Base-by-base conservation (phyloP, 2,888 invertebrate species). In the Lymantria monacha region DNA sequence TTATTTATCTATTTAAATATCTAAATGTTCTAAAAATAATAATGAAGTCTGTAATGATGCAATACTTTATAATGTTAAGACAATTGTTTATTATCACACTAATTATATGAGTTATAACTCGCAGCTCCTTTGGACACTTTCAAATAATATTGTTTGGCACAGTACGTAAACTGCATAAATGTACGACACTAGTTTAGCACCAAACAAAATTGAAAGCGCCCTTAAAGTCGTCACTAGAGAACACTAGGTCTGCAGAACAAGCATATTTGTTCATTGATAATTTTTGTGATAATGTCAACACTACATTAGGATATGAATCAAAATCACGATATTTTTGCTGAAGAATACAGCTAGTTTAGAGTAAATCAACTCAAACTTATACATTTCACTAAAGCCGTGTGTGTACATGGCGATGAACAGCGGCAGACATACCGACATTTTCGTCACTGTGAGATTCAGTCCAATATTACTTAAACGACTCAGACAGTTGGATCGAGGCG, bases 301-400 rank as follows among this genome's bases (percentile, higher is more conserved):
- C 84, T 84, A 85, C 74, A 61, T 76, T 83, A 33, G 76, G 88
- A 90, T 89, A 89, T 89, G 89, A 85, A 87, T 83, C 69, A 61
- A 73, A 83, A 88, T 88, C 88, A 89, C 88, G 81, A 74, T 75
- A 74, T 72, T 74, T 76, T 73, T 72, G 13, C 30, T 30, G n/a
- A 11, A 42, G 58, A 68, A 71, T 72, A 60, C 55, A 58, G 46
- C 53, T 68, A 63, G 46, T 45, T 58, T 53, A 55, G 55, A 63
- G 68, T 62, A 58, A 67, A 58, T 62, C 59, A 68, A 68, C 60
- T 66, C 59, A 66, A 61, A 53, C 53, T 61, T 56, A 63, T 52
- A 60, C 48, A 70, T 71, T 75, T 74, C 70, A 76, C 79, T 78
- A 75, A 46, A 61, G 60, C 57, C 56, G 57, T 11, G 53, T 42